Conservation (phyloP, 2,113 vertebrate species). For the Hepsetus odoe region DNA sequence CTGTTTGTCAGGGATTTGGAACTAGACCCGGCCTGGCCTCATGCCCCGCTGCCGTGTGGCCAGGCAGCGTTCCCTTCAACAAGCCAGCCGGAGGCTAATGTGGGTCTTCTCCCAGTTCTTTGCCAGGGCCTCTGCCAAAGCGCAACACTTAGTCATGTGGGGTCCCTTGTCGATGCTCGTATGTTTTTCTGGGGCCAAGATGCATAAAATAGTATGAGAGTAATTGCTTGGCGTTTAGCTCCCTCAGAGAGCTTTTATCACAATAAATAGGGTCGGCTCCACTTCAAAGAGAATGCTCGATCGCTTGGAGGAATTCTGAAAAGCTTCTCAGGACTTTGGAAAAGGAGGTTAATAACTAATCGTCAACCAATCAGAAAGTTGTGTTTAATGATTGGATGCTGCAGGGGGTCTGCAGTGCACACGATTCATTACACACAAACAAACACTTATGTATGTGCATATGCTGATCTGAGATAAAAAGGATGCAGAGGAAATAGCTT, state of each 20-base stretch:
- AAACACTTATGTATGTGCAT: not conserved
- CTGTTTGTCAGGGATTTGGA: slow-evolving; percentile 1
- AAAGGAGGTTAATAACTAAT: slow-evolving; percentile 37
- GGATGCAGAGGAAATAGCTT: not conserved
- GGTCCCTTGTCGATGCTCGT: slow-evolving; percentile 25
- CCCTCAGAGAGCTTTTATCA: slow-evolving; percentile 44
- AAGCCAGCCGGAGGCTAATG: slow-evolving; percentile 40
- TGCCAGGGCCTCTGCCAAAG: not conserved
- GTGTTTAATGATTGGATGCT: slow-evolving; percentile 23
- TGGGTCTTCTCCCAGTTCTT: slow-evolving; percentile 22
- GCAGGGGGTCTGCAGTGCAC: not conserved
- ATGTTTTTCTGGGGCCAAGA: slow-evolving; percentile 24
- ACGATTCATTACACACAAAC: not conserved
- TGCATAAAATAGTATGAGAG: slow-evolving; percentile 52
- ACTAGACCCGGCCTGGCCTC: slow-evolving; percentile 23
- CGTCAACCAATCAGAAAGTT: slow-evolving; percentile 28
- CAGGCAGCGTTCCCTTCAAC: slow-evolving; percentile 28
- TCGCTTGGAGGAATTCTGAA: slow-evolving; percentile 29
- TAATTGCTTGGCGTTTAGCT: slow-evolving; percentile 37
- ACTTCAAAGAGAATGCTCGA: slow-evolving; percentile 48
- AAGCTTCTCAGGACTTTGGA: slow-evolving; percentile 39
- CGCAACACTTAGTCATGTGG: not conserved
- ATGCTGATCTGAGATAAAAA: not conserved
- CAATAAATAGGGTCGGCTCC: slow-evolving; percentile 46
- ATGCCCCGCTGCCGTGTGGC: not conserved